These are phyloP conservation scores for Pardalotus punctatus DNA, from an alignment of 2,113 vertebrate species.

Conservation along the genomic window DNA sequence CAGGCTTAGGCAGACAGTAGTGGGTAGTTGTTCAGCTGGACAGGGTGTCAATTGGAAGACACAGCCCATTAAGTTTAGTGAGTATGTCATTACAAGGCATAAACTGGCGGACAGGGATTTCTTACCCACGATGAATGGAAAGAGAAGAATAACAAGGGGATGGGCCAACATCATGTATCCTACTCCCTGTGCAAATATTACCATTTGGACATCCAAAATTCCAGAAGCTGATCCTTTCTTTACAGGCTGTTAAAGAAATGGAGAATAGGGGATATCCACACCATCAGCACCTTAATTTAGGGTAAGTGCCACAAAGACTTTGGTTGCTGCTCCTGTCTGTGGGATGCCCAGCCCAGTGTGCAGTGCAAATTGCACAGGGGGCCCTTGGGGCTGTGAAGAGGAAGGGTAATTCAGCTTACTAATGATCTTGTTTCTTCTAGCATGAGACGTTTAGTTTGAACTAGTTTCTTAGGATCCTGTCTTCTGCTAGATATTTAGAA, in stretches of 20 bases:
- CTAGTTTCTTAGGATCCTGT: neutral
- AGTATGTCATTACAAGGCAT: neutral
- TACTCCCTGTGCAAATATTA: neutral
- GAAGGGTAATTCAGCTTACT: neutral
- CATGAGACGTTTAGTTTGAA: neutral
- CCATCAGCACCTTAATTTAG: neutral
- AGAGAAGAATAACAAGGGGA: neutral
- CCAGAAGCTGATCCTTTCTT: neutral
- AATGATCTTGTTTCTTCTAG: neutral
- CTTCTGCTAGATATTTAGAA: neutral
- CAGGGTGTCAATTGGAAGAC: neutral
- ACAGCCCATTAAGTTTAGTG: neutral
- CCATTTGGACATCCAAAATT: neutral
- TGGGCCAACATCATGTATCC: fast-evolving
- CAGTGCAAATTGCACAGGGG: neutral
- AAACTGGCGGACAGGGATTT: neutral
- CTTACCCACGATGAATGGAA: neutral
- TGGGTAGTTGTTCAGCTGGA: neutral
- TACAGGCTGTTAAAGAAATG: neutral
- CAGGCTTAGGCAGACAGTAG: neutral
- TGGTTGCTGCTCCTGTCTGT: neutral
- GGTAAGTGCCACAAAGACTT: neutral
- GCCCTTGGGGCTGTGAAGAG: neutral
- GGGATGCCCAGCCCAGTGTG: neutral
- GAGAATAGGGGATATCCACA: neutral